Evolutionary conservation across 2,888 invertebrate species (phyloP), one percentile per base, ranked within the genome.

Genomic region (Lepidonotus clava): DNA sequence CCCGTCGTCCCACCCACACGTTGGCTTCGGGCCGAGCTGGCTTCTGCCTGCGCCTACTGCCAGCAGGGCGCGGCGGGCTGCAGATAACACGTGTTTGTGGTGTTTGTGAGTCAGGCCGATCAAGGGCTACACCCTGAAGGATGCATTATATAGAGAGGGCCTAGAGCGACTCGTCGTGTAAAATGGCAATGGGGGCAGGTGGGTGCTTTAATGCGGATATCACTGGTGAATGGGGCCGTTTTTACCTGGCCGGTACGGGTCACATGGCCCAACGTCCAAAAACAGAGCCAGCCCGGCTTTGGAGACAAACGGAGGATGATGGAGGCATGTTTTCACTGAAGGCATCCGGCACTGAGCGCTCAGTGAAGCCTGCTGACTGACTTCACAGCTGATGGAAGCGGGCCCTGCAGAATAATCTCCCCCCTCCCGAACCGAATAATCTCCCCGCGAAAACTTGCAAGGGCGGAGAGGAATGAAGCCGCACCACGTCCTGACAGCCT

Each of bases 381-480:
- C 53, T 53, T 53, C 53, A 53, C 21, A 53, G 53, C 53, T 11
- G 61, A 24, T 24, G 24, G 24, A 32, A 24, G 61, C 61, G 18
- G 18, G 46, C 46, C 46, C 8, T 18, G 8, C 6, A 6, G 46
- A 46, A 46, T 61, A 11, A 18, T 61, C 28, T 61, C 61, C 28
- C 28, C 61, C 24, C 61, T 32, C 18, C 61, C 21, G 24, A 71
- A 21, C 71, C 36, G n/a, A n/a, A n/a, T n/a, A n/a, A n/a, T n/a
- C n/a, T 11, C 38, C 71, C n/a, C 14, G 38, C 36, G 71, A 71
- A 34, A n/a, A n/a, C n/a, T n/a, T n/a, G n/a, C n/a, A n/a, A n/a
- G n/a, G n/a, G n/a, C n/a, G n/a, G 38, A 71, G 71, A 71, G 34
- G 38, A 71, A 71, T 71, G 71, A 71, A 71, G 21, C 38, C 71